phyloP scores from a whole-genome alignment of 2,888 invertebrate genomes.

The Dromius quadrimaculatus region DNA sequence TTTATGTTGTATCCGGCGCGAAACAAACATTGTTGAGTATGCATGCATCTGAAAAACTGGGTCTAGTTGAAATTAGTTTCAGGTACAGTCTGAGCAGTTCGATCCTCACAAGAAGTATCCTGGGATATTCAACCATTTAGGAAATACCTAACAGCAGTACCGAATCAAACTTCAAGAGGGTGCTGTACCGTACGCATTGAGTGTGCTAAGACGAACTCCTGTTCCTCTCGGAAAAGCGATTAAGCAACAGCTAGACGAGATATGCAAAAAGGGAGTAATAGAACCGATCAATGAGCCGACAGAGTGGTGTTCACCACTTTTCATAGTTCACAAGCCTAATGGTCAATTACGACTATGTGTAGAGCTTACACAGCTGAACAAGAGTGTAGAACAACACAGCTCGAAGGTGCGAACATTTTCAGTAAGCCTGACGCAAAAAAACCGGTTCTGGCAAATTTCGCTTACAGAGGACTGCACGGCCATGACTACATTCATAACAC shows the following conservation, averaged over 20 bases:
- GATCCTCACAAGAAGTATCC: slow-evolving; percentile 32
- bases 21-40: slow-evolving; percentile 42
- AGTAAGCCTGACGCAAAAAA: slow-evolving; percentile 44
- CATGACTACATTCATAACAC: slow-evolving; percentile 43
- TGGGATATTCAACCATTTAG: slow-evolving; percentile 82
- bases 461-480: slow-evolving; percentile 13
- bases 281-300: slow-evolving; percentile 44
- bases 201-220: slow-evolving; percentile 43
- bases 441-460: slow-evolving; percentile 53
- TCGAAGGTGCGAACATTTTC: slow-evolving; percentile 39
- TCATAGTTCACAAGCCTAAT: slow-evolving; percentile 31
- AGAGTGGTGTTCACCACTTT: slow-evolving; percentile 40
- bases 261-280: slow-evolving; percentile 42
- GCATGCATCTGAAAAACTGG: slow-evolving; percentile 37
- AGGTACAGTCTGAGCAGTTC: slow-evolving; percentile 16
- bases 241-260: slow-evolving; percentile 30
- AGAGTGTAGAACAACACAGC: slow-evolving; percentile 33
- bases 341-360: slow-evolving; percentile 44
- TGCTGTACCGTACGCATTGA: slow-evolving; percentile 33
- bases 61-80: slow-evolving; percentile 28
- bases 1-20: slow-evolving; percentile 41
- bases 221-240: slow-evolving; percentile 29
- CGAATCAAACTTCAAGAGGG: slow-evolving; percentile 39
- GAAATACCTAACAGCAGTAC: slow-evolving; percentile 66
- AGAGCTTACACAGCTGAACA: slow-evolving; percentile 18